Evolutionary conservation across 2,888 invertebrate genomes (phyloP).

Genomic region (Agrilus cyanescens): DNA sequence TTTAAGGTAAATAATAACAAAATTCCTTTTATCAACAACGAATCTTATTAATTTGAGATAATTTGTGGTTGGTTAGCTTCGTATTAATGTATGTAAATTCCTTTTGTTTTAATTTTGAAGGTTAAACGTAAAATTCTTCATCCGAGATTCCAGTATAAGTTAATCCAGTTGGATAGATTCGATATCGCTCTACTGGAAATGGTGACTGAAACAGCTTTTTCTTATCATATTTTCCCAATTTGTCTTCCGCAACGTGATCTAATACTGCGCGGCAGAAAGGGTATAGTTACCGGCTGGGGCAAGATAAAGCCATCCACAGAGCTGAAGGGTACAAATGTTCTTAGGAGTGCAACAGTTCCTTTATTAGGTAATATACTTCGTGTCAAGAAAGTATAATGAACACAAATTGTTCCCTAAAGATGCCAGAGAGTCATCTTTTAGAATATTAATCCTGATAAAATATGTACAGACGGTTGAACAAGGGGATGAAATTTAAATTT

Average conservation of each 20-base stretch:
- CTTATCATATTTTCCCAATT: constrained; percentile 61
- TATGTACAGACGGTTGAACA: too few relatives aligned
- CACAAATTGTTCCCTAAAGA: too few relatives aligned
- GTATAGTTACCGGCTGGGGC: constrained; percentile 73
- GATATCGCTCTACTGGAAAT: constrained; percentile 66
- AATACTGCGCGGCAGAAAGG: constrained; percentile 42
- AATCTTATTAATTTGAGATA: too few relatives aligned
- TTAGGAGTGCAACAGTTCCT: constrained; percentile 71
- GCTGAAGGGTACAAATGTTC: constrained; percentile 67
- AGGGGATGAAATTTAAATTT: too few relatives aligned
- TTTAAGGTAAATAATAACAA: too few relatives aligned
- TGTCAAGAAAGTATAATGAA: too few relatives aligned
- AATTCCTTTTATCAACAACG: too few relatives aligned
- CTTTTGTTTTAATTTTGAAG: constrained; percentile 23
- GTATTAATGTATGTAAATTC: too few relatives aligned
- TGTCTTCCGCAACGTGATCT: constrained; percentile 51
- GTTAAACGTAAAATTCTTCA: constrained; percentile 66
- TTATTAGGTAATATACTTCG: constrained; percentile 53
- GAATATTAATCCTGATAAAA: too few relatives aligned
- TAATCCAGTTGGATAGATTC: constrained; percentile 73
- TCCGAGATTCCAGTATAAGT: constrained; percentile 66
- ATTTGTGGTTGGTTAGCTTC: too few relatives aligned
- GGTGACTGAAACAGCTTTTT: constrained; percentile 47
- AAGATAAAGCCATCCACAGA: constrained; percentile 62
- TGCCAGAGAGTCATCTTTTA: too few relatives aligned